Evolutionary conservation across 2,113 vertebrate species (phyloP), one percentile per base, ranked within the genome.

Genomic region (Caracal caracal): DNA sequence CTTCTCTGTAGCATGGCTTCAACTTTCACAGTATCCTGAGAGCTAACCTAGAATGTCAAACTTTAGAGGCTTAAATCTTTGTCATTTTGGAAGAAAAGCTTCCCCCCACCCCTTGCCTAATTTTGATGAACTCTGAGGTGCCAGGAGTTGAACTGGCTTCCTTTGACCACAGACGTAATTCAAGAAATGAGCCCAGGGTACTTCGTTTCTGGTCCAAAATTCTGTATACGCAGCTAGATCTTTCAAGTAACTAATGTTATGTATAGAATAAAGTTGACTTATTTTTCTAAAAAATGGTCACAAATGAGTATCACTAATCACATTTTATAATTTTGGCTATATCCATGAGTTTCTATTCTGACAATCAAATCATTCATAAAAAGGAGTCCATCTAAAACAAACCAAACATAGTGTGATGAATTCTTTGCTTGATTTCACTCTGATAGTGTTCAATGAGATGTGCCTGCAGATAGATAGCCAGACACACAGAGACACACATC

Each of bases 241-340:
- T 70, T 90, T 92, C 83, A 87, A 94, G 81, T 22, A 82, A 79
- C 20, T 24, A 87, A 68, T 13, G 51, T 80, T 81, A 88, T 82
- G 11, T 76, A 30, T 5, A 90, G 22, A 78, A 51, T 30, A 24
- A 78, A 53, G 83, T 94, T 68, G 83, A 19, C 47, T 56, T 80
- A 33, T 43, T 85, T 96, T 76, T 88, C 22, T 83, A 66, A 94
- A 51, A 93, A 78, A 28, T 76, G 49, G 63, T 30, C 22, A 83
- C 2, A 96, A 88, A 91, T 24, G 20, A 71, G 12, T 82, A 53
- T 66, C 82, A 87, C 33, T 53, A 90, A 86, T 49, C 47, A 66
- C 51, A 49, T 88, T 66, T 63, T 37, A 79, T 65, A 78, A 79
- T 35, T 80, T 13, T 88, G 47, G 70, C 56, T 61, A 8, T 75